These are phyloP conservation scores for Lithosia quadra DNA, from an alignment of 2,888 invertebrate genomes.

Conservation along the genomic window DNA sequence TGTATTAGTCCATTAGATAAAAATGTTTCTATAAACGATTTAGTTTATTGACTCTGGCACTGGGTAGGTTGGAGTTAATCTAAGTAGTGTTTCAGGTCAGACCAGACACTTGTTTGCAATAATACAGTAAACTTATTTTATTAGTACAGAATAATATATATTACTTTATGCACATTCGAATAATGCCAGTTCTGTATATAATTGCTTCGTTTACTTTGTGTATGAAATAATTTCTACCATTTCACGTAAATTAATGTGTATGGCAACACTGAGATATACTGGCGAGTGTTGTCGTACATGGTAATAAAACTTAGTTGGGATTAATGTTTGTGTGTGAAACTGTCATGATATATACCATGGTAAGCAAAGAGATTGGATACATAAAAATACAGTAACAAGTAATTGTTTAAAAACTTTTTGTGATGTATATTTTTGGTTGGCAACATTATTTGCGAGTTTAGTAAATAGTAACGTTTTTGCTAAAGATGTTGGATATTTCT, in stretches of 20 bases:
- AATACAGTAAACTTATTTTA: slow-evolving; percentile 39
- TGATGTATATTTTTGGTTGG: background rate
- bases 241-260: slow-evolving; percentile 24
- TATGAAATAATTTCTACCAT: slow-evolving; percentile 1
- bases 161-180: slow-evolving; percentile 39
- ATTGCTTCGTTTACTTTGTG: slow-evolving; percentile 25
- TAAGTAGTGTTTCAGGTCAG: slow-evolving; percentile 49
- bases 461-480: background rate
- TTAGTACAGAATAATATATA: slow-evolving; percentile 43
- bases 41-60: slow-evolving; percentile 48
- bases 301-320: background rate
- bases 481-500: background rate
- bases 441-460: background rate
- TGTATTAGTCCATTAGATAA: slow-evolving; percentile 78
- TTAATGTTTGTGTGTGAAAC: slow-evolving; percentile 3
- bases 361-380: background rate
- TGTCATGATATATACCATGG: background rate
- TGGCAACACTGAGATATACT: slow-evolving; percentile 42
- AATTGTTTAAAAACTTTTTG: background rate
- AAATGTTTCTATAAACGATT: slow-evolving; percentile 58
- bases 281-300: slow-evolving; percentile 18
- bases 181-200: slow-evolving; percentile 52
- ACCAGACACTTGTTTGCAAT: slow-evolving; percentile 42
- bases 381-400: background rate
- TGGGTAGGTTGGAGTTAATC: slow-evolving; percentile 47